Evolutionary conservation across 2,888 invertebrate species (phyloP).

Genomic region (Cabera pusaria): DNA sequence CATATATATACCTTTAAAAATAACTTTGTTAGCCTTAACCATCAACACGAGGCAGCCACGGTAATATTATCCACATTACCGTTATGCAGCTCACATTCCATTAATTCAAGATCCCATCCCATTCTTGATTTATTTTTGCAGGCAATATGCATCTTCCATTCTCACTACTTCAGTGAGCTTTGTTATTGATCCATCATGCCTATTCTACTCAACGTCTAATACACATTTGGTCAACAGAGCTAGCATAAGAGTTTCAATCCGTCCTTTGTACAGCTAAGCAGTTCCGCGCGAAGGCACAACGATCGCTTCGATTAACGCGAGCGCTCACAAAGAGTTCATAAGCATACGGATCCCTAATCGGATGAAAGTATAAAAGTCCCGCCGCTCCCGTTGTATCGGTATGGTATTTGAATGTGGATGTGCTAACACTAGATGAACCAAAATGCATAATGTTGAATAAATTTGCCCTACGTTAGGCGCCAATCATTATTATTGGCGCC

Average conservation of each 20-base stretch:
- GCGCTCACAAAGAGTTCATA: constrained; percentile 68
- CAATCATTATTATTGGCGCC: not conserved
- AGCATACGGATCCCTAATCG: constrained; percentile 74
- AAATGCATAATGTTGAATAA: not conserved
- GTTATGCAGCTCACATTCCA: no score
- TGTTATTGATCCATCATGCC: no score
- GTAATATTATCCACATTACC: no score
- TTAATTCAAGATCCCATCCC: no score
- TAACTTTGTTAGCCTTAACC: no score
- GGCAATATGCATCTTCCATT: no score
- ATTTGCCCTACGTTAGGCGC: constrained; percentile 2
- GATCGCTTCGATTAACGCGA: constrained; percentile 18
- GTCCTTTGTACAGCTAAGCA: constrained; percentile 12
- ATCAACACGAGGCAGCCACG: no score
- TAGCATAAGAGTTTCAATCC: constrained; percentile 6
- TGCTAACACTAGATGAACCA: constrained; percentile 7
- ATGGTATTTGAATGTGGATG: constrained; percentile 18
- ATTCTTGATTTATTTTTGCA: no score
- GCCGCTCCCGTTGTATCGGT: constrained; percentile 44
- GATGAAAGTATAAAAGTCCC: constrained; percentile 74
- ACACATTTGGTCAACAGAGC: constrained; percentile 11
- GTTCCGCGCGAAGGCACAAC: constrained; percentile 13
- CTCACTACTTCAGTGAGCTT: no score
- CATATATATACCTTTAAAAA: no score
- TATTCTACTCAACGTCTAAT: no score